A percentile compares a stretch with the other conserved stretches of the same genome.
These are phyloP conservation scores for Monopis laevigella DNA, from an alignment of 2,888 invertebrate genomes.

Conservation along the genomic window DNA sequence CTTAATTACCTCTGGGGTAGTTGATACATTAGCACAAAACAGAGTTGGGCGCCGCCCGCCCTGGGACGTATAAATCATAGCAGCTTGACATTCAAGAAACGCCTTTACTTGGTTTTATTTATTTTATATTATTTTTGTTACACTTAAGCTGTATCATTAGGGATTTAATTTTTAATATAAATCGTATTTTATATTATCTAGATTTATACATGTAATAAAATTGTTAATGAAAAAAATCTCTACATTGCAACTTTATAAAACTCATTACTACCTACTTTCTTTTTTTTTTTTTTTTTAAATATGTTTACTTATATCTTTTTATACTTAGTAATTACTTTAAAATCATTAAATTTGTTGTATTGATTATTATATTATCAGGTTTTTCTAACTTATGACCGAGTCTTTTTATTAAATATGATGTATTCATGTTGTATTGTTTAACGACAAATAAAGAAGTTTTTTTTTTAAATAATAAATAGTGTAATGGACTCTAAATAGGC, in stretches of 20 bases:
- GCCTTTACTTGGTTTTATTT: slow-evolving; percentile 1
- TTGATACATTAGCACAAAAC: slow-evolving; percentile 19
- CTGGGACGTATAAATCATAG: slow-evolving; percentile 17
- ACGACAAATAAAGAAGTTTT: too few species aligned
- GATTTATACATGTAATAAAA: background rate
- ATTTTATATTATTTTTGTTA: background rate
- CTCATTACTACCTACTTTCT: too few species aligned
- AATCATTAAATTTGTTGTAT: background rate
- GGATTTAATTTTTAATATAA: background rate
- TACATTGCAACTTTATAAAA: too few species aligned
- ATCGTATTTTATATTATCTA: background rate
- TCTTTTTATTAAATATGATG: too few species aligned
- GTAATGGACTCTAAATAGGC: too few species aligned
- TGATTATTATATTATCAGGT: too few species aligned
- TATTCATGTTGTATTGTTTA: too few species aligned
- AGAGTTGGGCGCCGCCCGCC: slow-evolving; percentile 9
- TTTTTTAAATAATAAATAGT: too few species aligned
- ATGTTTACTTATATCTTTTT: background rate
- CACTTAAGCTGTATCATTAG: background rate
- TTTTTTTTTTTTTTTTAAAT: background rate
- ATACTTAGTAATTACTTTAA: background rate
- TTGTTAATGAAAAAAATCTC: too few species aligned
- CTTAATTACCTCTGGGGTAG: slow-evolving; percentile 8
- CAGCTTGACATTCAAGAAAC: slow-evolving; percentile 7
- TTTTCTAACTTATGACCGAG: too few species aligned